Evolutionary conservation across 2,888 invertebrate genomes (phyloP), one percentile per base, ranked within the genome.

Genomic region (Drosophila dives): DNA sequence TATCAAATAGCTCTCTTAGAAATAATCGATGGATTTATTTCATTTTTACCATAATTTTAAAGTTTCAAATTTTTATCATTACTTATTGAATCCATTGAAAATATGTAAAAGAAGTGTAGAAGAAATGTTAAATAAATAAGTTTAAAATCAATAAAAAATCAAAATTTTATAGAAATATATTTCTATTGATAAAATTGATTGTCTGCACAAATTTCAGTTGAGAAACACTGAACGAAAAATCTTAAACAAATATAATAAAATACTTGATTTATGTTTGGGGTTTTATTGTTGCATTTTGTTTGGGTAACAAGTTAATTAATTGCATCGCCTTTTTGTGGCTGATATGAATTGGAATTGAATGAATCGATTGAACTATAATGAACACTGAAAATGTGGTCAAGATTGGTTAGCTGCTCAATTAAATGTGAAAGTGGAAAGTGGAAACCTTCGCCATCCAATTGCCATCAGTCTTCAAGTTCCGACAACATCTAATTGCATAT

Each of bases 401-500:
- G 42, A 56, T 38, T 55, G 76, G 69, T 59, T 62, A 38, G 53
- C 42, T 66, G 50, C 32, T 20, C 49, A 63, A 29, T 48, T 20
- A 6, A 38, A 59, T 45, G 50, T 32, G 54, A 48, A 54, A 51
- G 17, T 51, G 56, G 54, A 48, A 54, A 51, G 17, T 51, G 56
- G 48, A 38, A 42, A 29, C 17, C 26, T 20, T 12, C 26, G 5
- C 32, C 20, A 26, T 7, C 10, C 6, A 50, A 8, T 8, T 17
- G 17, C 8, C 17, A 38, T 38, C 38, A 8, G 38, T 36, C 1
- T 15, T 36, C 36, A n/a, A 29, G 29, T 10, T 17, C 23, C 6
- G 2, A 3, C n/a, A 0, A 8, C 38, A 55, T 59, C 29, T 71
- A 80, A 77, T 77, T 77, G 65, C 56, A 71, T 55, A 60, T 59